Evolutionary conservation across 2,888 invertebrate genomes (phyloP), one percentile per base, ranked within the genome.

Genomic region (Trissonchulus latispiculum): DNA sequence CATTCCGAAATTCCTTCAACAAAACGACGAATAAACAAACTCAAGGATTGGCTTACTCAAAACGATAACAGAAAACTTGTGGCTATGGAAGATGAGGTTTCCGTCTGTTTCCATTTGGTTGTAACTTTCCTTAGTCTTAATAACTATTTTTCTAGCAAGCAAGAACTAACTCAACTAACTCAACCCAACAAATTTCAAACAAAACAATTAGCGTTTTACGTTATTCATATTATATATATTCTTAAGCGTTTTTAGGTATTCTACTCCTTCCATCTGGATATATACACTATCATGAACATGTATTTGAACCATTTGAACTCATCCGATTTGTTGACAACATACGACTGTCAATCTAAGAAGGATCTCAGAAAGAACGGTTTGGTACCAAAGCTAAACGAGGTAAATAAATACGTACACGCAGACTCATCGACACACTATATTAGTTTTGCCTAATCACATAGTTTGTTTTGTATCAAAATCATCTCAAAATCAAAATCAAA

Each of bases 11-110:
- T 48, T 8, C 48, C 48, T 23, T 48, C 48, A 8, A 48, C 48
- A 15, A 23, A 48, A 15, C 48, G 48, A 48, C 48, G 48, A 23
- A 23, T 48, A 23, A 48, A 48, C 23, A 8, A 23, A 32, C 74
- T 80, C 59, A 76, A 76, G 36, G 80, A 78, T 18, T 80, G 76
- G 75, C 73, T 80, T 72, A 75, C 72, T 35, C 75, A 77, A 70
- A 78, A 80, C 70, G 80, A 81, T 69, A 75, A 81, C 64, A 71
- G 74, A 75, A 31, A 77, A 78, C 23, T 70, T 78, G 72, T 80
- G 29, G 75, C 77, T 31, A 78, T 77, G 36, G 77, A 76, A 74
- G 77, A 80, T 32, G 78, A 80, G 75, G 79, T 79, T 37, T 8
- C 36, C 8, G 8, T 48, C 8, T 15, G 48, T 48, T 23, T 48